Evolutionary conservation across 2,797 vertebrate species (phyloP), one percentile per base, ranked within the genome.

Genomic region (Psittacula derbiana): DNA sequence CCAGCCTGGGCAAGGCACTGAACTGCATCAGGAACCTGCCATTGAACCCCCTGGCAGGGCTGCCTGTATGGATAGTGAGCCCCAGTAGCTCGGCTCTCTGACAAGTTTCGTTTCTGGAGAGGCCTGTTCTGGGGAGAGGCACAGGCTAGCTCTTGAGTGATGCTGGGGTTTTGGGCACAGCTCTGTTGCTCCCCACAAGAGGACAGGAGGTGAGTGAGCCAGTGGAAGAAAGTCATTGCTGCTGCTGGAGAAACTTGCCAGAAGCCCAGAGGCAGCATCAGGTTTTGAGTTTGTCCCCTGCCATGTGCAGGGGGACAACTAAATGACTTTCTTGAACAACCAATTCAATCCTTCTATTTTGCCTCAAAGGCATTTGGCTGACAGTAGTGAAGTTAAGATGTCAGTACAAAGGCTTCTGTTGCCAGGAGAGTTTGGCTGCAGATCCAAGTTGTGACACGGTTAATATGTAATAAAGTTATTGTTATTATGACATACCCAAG

Each of bases 401-500:
- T 88, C 69, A 88, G 72, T 31, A 47, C 30, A 81, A 91, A 62
- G 2, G 5, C 2, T 1, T 36, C 58, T 70, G n/a, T 43, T 92
- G 87, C 70, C 57, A 90, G 73, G 69, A 74, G 36, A 93, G 53
- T 53, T 66, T 93, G 91, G 86, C 86, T 90, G 55, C 8, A 8
- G 62, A 50, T 47, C 55, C 2, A 1, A 84, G 44, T 81, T 94
- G 74, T 91, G 93, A 82, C 91, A 81, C 0, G 1, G 61, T 79
- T 92, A 84, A 69, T 62, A 38, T 31, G 31, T 64, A 86, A 79
- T 14, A 43, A 86, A 43, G 66, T 65, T 90, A 80, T 79, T 89
- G 75, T 64, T 76, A 87, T 90, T 91, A 67, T 84, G 87, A 93
- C 90, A 94, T 78, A 78, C 2, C 17, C 33, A 67, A 70, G 62